Conservation (phyloP, 2,113 vertebrate genomes). For the Solea solea region DNA sequence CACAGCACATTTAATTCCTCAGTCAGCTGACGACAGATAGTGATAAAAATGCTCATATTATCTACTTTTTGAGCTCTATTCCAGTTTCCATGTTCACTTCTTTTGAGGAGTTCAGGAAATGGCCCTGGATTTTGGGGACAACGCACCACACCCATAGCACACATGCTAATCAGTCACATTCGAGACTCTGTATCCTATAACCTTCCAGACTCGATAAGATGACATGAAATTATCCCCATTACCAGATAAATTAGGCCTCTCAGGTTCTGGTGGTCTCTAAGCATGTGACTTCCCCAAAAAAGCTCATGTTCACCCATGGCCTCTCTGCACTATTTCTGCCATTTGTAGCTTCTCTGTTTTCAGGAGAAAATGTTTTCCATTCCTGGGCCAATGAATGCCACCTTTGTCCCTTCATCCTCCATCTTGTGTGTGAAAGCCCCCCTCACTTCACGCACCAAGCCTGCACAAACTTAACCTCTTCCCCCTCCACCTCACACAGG, state of each 20-base stretch:
- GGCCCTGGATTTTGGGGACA: not conserved
- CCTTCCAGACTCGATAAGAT: conserved; percentile 1
- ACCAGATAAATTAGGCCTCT: conserved; percentile 44
- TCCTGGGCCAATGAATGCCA: conserved; percentile 86
- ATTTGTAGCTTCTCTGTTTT: conserved; percentile 81
- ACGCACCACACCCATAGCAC: conserved; percentile 6
- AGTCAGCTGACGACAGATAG: not conserved
- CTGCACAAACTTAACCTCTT: conserved; percentile 82
- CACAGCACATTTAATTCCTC: not conserved
- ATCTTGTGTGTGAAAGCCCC: conserved; percentile 81
- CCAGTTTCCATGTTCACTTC: not conserved
- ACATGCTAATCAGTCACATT: conserved; percentile 1
- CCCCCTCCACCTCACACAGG: conserved; percentile 78
- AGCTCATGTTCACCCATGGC: conserved; percentile 66
- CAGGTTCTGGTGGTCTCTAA: conserved; percentile 21
- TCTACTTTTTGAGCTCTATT: not conserved
- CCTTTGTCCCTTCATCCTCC: conserved; percentile 83
- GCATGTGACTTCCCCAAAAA: conserved; percentile 42
- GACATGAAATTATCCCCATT: conserved; percentile 39
- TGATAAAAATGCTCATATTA: not conserved
- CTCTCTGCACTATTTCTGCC: conserved; percentile 63
- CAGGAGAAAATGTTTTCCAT: conserved; percentile 85
- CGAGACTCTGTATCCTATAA: conserved; percentile 24
- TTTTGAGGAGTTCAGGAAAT: not conserved
- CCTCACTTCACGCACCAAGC: conserved; percentile 66